Evolutionary conservation across 2,797 vertebrate genomes (phyloP).

Genomic region (Poeciliopsis infans): DNA sequence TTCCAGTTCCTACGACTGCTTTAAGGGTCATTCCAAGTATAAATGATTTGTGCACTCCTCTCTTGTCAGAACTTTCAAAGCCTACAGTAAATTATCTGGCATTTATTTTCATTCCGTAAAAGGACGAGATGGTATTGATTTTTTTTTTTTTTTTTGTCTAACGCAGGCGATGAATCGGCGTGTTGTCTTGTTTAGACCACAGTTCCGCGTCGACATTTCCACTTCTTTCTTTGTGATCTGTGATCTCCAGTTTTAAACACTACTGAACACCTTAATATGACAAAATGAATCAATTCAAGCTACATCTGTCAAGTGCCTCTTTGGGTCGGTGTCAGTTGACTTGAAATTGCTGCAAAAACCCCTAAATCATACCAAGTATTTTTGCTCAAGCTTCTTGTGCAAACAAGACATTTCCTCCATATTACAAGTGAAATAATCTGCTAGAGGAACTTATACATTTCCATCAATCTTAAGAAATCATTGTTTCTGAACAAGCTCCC

Average conservation of each 20-base stretch:
- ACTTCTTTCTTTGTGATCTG: neutral
- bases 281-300: neutral
- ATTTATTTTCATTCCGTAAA: neutral
- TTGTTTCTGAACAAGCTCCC: too few relatives aligned
- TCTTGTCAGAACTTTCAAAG: neutral
- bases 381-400: too few relatives aligned
- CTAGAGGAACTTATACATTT: too few relatives aligned
- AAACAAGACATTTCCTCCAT: too few relatives aligned
- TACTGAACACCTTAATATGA: neutral
- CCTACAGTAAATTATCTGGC: neutral
- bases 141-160: neutral
- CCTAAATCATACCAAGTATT: too few relatives aligned
- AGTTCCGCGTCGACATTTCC: neutral
- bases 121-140: neutral
- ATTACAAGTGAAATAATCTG: too few relatives aligned
- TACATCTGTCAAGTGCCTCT: neutral
- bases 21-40: conserved; percentile 2
- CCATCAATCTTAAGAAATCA: too few relatives aligned
- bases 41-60: conserved; percentile 8
- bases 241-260: neutral
- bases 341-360: neutral
- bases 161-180: neutral
- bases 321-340: neutral
- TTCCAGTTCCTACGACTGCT: neutral
- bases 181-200: neutral